A percentile compares a stretch with the other conserved stretches of the same genome.
Evolutionary conservation across 2,797 vertebrate genomes (phyloP).

Genomic region (Ficedula albicollis): DNA sequence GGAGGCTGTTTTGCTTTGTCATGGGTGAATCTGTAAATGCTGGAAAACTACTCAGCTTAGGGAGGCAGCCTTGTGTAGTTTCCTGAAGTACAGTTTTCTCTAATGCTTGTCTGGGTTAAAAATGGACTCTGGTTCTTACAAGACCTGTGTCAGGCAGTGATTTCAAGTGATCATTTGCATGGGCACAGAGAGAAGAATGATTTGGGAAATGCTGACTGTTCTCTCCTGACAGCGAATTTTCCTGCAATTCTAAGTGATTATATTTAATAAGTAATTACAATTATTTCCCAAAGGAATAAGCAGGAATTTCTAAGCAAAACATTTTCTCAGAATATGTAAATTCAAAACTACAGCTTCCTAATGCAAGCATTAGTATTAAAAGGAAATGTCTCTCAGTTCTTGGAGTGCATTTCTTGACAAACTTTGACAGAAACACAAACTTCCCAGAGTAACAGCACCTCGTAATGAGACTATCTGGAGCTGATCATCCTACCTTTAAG

Average conservation of each 20-base stretch:
- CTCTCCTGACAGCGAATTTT: background rate
- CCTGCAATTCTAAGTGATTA: background rate
- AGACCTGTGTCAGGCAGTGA: background rate
- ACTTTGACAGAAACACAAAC: background rate
- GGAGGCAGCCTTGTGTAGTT: background rate
- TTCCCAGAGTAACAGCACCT: background rate
- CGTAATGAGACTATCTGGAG: background rate
- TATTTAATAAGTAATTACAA: background rate
- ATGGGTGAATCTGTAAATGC: background rate
- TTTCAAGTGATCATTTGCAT: background rate
- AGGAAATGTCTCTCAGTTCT: background rate
- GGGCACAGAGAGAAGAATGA: background rate
- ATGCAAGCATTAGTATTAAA: background rate
- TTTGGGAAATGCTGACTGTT: background rate
- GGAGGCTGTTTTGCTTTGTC: slow-evolving; percentile 32
- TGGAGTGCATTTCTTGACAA: background rate
- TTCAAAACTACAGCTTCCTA: background rate
- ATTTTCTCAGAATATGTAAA: background rate
- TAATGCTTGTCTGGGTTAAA: background rate
- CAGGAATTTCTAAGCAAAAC: background rate
- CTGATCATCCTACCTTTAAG: background rate
- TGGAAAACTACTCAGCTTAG: background rate
- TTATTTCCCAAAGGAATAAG: slow-evolving; percentile 1
- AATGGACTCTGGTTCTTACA: background rate
- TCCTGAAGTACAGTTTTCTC: background rate